Evolutionary conservation across 1,140 invertebrate genomes (phyloP), one percentile per base, ranked within the genome.

Genomic region (Brachionus sp.): DNA sequence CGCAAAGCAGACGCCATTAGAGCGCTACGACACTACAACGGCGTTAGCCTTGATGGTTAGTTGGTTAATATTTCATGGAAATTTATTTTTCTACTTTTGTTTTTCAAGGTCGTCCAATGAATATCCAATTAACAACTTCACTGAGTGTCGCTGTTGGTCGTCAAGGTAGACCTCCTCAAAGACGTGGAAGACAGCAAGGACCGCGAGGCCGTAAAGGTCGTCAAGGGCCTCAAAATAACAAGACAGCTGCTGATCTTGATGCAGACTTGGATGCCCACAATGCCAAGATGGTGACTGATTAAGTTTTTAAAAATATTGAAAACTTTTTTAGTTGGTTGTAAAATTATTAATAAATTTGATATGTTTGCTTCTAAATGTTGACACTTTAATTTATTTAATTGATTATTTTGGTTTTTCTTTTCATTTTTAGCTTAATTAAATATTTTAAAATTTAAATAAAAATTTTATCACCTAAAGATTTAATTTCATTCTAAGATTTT

Each of bases 1-100:
- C 91, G 95, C 86, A 91, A 93, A 87, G 91, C 92, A 84, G 96
- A 97, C 91, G 96, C 96, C 0, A 92, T 96, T 33, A 95, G 95
- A 89, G 97, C 97, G 7, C 94, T 98, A 92, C 96, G 97, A 89
- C 95, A 98, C 88, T 99, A 99, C 88, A 97, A 98, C 90, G 95
- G 95, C 84, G 95, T 98, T 46, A 96, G 95, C 16, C 90, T 98
- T 66, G 96, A 98, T 92, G 96, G 93, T 92, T 90, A 7, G 66
- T 92, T 90, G 16, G 66, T 16, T 29, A 29, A 29, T 29, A 16
- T 37, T 70, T n/a, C 5, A 70, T n/a, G 10, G 0, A 70, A 19
- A 39, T 16, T 16, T 25, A 39, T 39, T 46, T 64, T 16, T 64
- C 12, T 33, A n/a, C 23, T 25, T 23, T 29, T 80, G 7, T 13